Base-by-base conservation (phyloP, 2,113 vertebrate genomes). In the Sorex fumeus region DNA sequence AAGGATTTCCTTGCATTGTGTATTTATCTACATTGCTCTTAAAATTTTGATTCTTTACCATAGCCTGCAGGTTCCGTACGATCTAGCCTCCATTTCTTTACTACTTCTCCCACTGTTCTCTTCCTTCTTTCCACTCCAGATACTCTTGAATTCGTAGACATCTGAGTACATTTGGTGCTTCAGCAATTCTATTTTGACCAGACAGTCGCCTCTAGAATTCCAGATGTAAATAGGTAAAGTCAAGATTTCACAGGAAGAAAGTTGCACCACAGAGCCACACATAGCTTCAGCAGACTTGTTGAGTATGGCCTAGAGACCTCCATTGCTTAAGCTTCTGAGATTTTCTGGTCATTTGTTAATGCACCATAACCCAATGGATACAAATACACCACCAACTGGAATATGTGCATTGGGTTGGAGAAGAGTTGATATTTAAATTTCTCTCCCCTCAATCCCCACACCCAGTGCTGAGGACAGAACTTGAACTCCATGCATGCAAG, bases 281-380 rank as follows among this genome's bases (percentile, higher is more conserved):
- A 82, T 25, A 47, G 47, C 60, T 84, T 90, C n/a, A 70, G 27
- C 30, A 81, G 32, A 92, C 36, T 95, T 84, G 62, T 53, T 40
- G 82, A 91, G 30, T 25, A 80, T 88, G 80, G 28, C 83, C 70
- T 67, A 85, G 28, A 70, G 66, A 69, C 10, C 45, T 87, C 76
- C 78, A 8, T 53, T 79, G 19, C 80, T 96, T 86, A 79, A 84
- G 69, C 66, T 25, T 60, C 77, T 78, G 82, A 77, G 81, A 77
- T 94, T 91, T 92, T 85, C 84, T 78, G 53, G 77, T 88, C 71
- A 88, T 72, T 77, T 88, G 80, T 84, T 85, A 82, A 72, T 70
- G 34, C 34, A 87, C 23, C 64, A 66, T 64, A 91, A 88, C 27
- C 10, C 69, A 88, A 75, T 7, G 62, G 79, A 94, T 78, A 1